Percentiles rank a stretch among this genome's conserved stretches.
phyloP scores from a whole-genome alignment of 2,888 invertebrate genomes.

The Athetis lepigone region DNA sequence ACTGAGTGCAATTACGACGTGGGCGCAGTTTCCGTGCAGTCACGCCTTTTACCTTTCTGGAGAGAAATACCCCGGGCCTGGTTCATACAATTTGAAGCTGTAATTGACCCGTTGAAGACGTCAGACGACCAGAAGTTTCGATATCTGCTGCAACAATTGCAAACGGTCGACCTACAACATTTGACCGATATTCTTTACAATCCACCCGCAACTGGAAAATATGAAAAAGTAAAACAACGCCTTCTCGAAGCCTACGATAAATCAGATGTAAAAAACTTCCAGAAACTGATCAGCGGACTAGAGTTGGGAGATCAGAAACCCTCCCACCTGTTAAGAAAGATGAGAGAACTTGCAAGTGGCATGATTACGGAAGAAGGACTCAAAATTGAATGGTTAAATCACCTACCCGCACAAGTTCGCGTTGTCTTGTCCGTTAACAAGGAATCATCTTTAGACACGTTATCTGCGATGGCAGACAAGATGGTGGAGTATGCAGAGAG shows the following conservation, averaged over 20 bases:
- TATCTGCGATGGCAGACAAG: slow-evolving; percentile 12
- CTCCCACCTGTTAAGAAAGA: too few relatives aligned
- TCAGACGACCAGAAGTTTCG: background rate
- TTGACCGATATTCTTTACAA: background rate
- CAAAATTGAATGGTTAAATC: background rate
- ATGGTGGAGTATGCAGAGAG: slow-evolving; percentile 7
- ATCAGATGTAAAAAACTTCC: too few relatives aligned
- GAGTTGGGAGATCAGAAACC: too few relatives aligned
- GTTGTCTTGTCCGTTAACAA: slow-evolving; percentile 3
- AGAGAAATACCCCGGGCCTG: background rate
- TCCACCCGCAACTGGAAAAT: background rate
- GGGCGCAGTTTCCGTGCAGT: slow-evolving; percentile 3
- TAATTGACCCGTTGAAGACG: background rate
- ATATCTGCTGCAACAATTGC: background rate
- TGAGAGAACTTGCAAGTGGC: too few relatives aligned
- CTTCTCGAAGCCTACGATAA: too few relatives aligned
- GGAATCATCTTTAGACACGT: background rate
- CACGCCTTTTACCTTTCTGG: slow-evolving; percentile 1
- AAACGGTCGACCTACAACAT: background rate
- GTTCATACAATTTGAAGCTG: slow-evolving; percentile 8
- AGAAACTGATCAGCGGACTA: too few relatives aligned
- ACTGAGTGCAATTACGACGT: too few relatives aligned
- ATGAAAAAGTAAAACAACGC: too few relatives aligned
- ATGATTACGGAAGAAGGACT: too few relatives aligned
- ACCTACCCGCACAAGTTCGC: background rate